A percentile compares a stretch with the other conserved stretches of the same genome.
Conservation (phyloP, 2,797 vertebrate species). For the Lepilemur ruficaudatus region DNA sequence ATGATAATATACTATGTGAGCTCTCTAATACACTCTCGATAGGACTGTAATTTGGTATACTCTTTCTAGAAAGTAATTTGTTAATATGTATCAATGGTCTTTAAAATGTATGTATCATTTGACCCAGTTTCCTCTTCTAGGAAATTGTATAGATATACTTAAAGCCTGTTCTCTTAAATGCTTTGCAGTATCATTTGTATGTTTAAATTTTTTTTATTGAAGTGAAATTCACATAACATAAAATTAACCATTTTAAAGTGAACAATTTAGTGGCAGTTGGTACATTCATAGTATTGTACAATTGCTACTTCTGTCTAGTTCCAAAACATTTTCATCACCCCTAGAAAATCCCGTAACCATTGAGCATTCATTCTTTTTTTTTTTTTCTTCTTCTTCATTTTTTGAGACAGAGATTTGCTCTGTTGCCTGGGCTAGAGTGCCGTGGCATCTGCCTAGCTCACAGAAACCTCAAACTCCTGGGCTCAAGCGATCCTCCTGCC, state of each 20-base stretch:
- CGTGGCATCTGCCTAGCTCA: no score
- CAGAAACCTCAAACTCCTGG: no score
- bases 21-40: not conserved
- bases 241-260: not conserved
- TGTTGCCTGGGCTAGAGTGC: no score
- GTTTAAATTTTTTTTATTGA: constrained; percentile 2
- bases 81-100: not conserved
- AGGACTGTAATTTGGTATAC: not conserved
- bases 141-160: not conserved
- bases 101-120: constrained; percentile 23
- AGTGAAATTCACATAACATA: not conserved
- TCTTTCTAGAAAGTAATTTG: constrained; percentile 5
- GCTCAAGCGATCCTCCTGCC: no score
- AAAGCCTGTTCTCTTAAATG: not conserved
- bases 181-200: not conserved
- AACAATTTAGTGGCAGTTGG: not conserved
- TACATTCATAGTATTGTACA: not conserved
- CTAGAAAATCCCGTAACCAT: not conserved
- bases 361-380: not conserved
- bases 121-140: not conserved
- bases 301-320: not conserved
- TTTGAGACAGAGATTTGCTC: no score
- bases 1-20: not conserved
- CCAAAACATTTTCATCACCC: not conserved
- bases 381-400: no score